phyloP scores from a whole-genome alignment of 2,113 vertebrate genomes.

The Ceyx cyanopectus region DNA sequence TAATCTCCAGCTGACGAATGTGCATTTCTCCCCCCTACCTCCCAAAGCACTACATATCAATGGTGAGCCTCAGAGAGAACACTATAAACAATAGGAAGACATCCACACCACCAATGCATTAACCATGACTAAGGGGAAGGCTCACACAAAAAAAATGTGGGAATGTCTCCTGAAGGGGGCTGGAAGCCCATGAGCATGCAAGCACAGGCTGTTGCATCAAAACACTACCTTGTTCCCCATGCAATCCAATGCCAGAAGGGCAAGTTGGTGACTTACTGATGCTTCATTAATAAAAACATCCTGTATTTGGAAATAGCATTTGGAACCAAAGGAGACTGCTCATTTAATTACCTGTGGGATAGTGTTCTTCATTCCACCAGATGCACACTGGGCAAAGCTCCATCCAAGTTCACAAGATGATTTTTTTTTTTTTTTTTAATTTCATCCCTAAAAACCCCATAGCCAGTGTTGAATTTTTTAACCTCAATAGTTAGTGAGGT shows the following conservation, averaged over 20 bases:
- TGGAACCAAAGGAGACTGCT: not conserved
- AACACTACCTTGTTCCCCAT: not conserved
- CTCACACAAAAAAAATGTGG: not conserved
- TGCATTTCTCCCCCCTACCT: not conserved
- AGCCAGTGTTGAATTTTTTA: not conserved
- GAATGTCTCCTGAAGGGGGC: not conserved
- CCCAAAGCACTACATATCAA: not conserved
- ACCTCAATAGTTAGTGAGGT: not conserved
- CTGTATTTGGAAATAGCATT: not conserved
- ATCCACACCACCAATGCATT: not conserved
- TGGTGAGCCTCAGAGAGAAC: not conserved
- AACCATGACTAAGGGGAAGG: not conserved
- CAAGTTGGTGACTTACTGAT: not conserved
- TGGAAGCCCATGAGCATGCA: not conserved
- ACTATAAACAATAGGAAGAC: fast-evolving
- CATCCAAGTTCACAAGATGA: not conserved
- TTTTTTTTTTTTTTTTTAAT: not conserved
- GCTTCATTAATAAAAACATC: not conserved
- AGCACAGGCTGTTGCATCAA: not conserved
- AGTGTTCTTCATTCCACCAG: not conserved
- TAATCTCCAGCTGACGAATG: not conserved
- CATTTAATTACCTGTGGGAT: not conserved
- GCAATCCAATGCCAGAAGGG: not conserved
- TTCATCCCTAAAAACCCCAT: not conserved
- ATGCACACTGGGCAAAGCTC: not conserved